A percentile compares a stretch with the other conserved stretches of the same genome.
These are phyloP conservation scores for Spizaetus ornatus DNA, from an alignment of 2,113 vertebrate species.

Conservation along the genomic window DNA sequence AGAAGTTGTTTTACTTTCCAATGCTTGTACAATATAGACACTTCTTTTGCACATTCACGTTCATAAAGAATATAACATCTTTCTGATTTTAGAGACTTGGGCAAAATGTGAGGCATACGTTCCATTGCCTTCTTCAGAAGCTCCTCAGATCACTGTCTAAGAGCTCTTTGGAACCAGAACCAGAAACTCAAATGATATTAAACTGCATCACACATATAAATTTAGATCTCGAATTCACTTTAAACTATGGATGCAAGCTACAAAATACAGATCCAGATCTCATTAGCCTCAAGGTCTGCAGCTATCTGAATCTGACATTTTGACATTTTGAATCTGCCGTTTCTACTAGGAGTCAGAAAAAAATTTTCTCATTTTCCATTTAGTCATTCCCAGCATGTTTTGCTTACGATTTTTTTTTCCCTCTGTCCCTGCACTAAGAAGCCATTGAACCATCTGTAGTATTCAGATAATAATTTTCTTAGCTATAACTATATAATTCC, in stretches of 20 bases:
- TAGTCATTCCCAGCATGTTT: conserved; percentile 66
- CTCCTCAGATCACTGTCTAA: conserved; percentile 5
- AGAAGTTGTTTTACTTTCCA: conserved; percentile 45
- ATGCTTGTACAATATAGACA: neutral
- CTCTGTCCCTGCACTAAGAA: conserved; percentile 58
- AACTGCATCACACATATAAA: conserved; percentile 42
- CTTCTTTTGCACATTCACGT: neutral
- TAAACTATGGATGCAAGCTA: conserved; percentile 46
- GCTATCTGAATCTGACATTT: conserved; percentile 63
- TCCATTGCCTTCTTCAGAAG: neutral
- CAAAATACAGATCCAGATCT: conserved; percentile 63
- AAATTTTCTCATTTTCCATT: conserved; percentile 26
- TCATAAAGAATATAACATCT: neutral
- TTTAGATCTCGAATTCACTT: conserved; percentile 64
- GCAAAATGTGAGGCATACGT: neutral
- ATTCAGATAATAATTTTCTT: conserved; percentile 60
- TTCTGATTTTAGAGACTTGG: neutral
- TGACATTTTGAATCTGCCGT: neutral
- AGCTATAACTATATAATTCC: conserved; percentile 45
- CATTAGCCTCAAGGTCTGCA: conserved; percentile 62
- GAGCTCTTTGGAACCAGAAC: conserved; percentile 44
- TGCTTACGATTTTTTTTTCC: conserved; percentile 39
- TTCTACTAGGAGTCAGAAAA: conserved; percentile 35
- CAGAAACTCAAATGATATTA: conserved; percentile 49
- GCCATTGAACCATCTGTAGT: conserved; percentile 57